phyloP scores from a whole-genome alignment of 1,140 invertebrate genomes.

The Polyergus mexicanus region DNA sequence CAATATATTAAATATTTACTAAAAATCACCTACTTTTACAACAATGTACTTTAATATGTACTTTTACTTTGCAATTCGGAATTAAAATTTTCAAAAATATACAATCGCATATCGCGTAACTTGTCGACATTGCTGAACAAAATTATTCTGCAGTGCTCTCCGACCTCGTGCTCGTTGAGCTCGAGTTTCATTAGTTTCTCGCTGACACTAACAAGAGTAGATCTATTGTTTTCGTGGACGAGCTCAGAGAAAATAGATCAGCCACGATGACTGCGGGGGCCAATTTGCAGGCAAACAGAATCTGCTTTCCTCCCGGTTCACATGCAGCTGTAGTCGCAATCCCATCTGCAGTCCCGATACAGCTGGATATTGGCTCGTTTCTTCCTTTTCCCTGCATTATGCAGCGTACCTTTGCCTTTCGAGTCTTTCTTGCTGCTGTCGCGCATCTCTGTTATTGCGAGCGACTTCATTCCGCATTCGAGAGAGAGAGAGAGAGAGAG shows the following conservation, averaged over 20 bases:
- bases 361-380: slow-evolving; percentile 45
- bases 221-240: slow-evolving; percentile 34
- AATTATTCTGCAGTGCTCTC: not conserved
- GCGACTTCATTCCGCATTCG: slow-evolving; percentile 35
- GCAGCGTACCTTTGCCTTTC: slow-evolving; percentile 39
- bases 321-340: slow-evolving; percentile 31
- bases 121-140: not conserved
- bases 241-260: slow-evolving; percentile 32
- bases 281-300: slow-evolving; percentile 51
- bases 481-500: not conserved
- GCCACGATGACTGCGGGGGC: slow-evolving; percentile 27
- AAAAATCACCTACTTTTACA: not conserved
- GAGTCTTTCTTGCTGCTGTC: slow-evolving; percentile 45
- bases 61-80: not conserved
- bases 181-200: slow-evolving; percentile 35
- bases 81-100: not conserved
- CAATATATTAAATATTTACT: too few relatives aligned
- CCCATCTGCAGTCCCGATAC: slow-evolving; percentile 30
- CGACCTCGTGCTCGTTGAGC: not conserved
- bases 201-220: slow-evolving; percentile 19
- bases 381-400: slow-evolving; percentile 35
- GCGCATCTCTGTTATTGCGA: slow-evolving; percentile 28
- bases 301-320: slow-evolving; percentile 2
- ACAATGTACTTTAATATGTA: not conserved
- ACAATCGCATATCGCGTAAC: not conserved